Conservation (phyloP, 2,797 vertebrate genomes). For the Sphenopsis melanotis region DNA sequence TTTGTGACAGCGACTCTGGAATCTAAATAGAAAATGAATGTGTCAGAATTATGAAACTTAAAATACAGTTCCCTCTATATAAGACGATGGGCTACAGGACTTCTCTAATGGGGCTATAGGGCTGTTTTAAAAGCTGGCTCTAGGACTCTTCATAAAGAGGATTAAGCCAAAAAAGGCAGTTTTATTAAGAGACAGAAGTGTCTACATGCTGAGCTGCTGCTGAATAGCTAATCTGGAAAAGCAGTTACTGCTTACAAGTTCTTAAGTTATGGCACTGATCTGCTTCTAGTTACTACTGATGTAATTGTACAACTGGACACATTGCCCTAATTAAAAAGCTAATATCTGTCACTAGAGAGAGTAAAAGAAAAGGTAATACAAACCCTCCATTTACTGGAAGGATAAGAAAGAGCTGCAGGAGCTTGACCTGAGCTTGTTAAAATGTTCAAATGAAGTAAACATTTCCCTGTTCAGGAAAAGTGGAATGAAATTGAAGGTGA, state of each 20-base stretch:
- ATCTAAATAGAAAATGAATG: constrained; percentile 78
- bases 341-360: background rate
- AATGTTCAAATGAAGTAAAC: background rate
- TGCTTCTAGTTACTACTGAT: background rate
- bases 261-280: background rate
- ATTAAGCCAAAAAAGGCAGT: background rate
- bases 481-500: background rate
- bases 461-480: background rate
- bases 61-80: constrained; percentile 39
- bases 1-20: constrained; percentile 77
- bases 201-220: background rate
- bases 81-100: background rate
- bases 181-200: background rate
- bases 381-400: background rate
- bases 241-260: background rate
- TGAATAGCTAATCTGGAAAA: background rate
- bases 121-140: background rate
- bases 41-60: constrained; percentile 62
- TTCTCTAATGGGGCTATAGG: background rate
- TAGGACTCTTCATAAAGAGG: background rate
- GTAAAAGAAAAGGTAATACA: background rate
- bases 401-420: background rate
- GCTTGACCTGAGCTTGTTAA: background rate
- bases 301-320: background rate
- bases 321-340: background rate